Evolutionary conservation across 2,113 vertebrate genomes (phyloP).

Genomic region (Grammomys dolichurus): DNA sequence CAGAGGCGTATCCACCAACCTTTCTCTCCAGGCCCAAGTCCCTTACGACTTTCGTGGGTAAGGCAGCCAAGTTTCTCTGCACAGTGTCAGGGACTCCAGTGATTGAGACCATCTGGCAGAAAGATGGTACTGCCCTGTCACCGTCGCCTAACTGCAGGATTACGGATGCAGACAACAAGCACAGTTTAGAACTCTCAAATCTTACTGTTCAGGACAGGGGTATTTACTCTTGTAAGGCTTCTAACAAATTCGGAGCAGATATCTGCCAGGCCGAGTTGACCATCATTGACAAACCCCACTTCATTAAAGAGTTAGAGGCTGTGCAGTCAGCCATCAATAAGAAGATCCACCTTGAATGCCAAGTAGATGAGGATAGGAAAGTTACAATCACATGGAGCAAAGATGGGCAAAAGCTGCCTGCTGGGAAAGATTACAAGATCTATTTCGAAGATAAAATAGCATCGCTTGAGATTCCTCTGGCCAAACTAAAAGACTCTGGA

Average conservation of each 20-base stretch:
- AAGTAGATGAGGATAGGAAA: constrained; percentile 97
- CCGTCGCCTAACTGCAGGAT: constrained; percentile 90
- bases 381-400: constrained; percentile 94
- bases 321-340: constrained; percentile 93
- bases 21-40: constrained; percentile 97
- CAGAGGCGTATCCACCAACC: constrained; percentile 96
- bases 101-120: constrained; percentile 96
- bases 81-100: constrained; percentile 94
- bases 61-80: constrained; percentile 94
- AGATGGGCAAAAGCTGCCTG: constrained; percentile 95
- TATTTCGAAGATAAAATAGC: constrained; percentile 98
- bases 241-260: constrained; percentile 96
- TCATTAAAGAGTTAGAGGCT: constrained; percentile 92
- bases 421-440: constrained; percentile 95
- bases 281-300: constrained; percentile 94
- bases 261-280: constrained; percentile 93
- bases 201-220: constrained; percentile 93
- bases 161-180: constrained; percentile 92
- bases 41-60: constrained; percentile 95
- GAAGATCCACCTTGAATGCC: constrained; percentile 94
- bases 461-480: constrained; percentile 95
- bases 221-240: constrained; percentile 96
- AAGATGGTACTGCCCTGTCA: constrained; percentile 92
- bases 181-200: constrained; percentile 92
- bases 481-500: constrained; percentile 97